Conservation (phyloP, 92 coral and sea anemone genomes). For the Siderastrea radians region DNA sequence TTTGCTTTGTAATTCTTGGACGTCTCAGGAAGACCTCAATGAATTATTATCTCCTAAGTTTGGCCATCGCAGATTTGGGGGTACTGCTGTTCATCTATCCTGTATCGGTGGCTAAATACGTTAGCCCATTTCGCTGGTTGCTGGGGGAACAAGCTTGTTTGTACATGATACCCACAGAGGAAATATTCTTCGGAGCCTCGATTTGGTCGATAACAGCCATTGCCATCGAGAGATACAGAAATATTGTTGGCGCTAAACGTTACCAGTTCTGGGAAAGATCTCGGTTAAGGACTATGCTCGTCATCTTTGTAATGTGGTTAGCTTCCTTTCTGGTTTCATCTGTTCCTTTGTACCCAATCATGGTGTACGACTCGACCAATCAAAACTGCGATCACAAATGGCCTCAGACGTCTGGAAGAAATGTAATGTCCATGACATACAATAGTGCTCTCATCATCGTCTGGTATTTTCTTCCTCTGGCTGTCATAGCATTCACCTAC, state of each 20-base stretch:
- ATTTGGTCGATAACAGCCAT: slow-evolving; percentile 90
- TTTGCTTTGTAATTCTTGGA: slow-evolving; percentile 73
- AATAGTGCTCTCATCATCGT: slow-evolving; percentile 28
- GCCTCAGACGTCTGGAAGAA: slow-evolving; percentile 36
- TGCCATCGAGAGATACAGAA: slow-evolving; percentile 83
- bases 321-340: slow-evolving; percentile 71
- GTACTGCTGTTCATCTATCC: slow-evolving; percentile 79
- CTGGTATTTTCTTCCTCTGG: slow-evolving; percentile 79
- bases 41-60: slow-evolving; percentile 73
- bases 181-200: slow-evolving; percentile 86
- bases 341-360: slow-evolving; percentile 75
- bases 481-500: slow-evolving; percentile 73
- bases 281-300: slow-evolving; percentile 34
- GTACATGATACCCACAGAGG: slow-evolving; percentile 78
- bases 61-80: slow-evolving; percentile 87
- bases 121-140: slow-evolving; percentile 54
- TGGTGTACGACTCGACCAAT: neutral
- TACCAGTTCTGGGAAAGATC: slow-evolving; percentile 47
- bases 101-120: slow-evolving; percentile 46
- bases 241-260: slow-evolving; percentile 61
- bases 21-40: slow-evolving; percentile 70
- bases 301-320: slow-evolving; percentile 72
- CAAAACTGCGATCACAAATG: slow-evolving; percentile 25
- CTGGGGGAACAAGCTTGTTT: slow-evolving; percentile 70
- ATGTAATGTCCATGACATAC: slow-evolving; percentile 24